Conservation (phyloP, 2,888 invertebrate species). For the Phyllotreta cruciferae region DNA sequence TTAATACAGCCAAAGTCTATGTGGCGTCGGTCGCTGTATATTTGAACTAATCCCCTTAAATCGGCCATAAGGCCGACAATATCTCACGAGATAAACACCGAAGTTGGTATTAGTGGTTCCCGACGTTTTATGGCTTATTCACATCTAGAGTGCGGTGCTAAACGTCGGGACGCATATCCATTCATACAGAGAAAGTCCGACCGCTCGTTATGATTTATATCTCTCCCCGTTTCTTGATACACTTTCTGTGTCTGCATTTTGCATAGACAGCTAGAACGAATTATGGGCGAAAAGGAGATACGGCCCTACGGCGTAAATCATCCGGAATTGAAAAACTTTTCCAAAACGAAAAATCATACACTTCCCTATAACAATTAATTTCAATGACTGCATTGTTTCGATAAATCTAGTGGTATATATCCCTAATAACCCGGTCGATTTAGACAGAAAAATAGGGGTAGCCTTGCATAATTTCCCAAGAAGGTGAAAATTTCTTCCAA, state of each 20-base stretch:
- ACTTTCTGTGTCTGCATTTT: slow-evolving; percentile 44
- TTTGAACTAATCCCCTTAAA: slow-evolving; percentile 28
- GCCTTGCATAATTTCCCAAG: too few species aligned
- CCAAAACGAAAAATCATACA: too few species aligned
- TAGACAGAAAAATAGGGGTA: too few species aligned
- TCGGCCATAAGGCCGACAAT: slow-evolving; percentile 34
- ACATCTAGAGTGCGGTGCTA: slow-evolving; percentile 54
- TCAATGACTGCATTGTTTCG: too few species aligned
- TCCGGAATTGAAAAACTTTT: too few species aligned
- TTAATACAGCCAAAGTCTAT: slow-evolving; percentile 18
- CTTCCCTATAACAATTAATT: too few species aligned
- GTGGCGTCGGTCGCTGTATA: slow-evolving; percentile 18
- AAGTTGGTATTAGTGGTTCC: slow-evolving; percentile 47
- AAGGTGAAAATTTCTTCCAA: too few species aligned
- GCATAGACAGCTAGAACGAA: slow-evolving; percentile 22
- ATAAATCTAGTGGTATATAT: too few species aligned
- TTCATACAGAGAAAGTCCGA: slow-evolving; percentile 55
- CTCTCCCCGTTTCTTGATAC: slow-evolving; percentile 47
- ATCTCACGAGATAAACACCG: slow-evolving; percentile 37
- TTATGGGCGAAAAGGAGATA: slow-evolving; percentile 3
- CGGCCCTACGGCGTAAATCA: too few species aligned
- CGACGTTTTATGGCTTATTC: slow-evolving; percentile 56
- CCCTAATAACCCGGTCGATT: too few species aligned
- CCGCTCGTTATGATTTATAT: slow-evolving; percentile 52
- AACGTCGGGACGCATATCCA: slow-evolving; percentile 58